Evolutionary conservation across 2,113 vertebrate species (phyloP), one percentile per base, ranked within the genome.

Genomic region (Psilopogon haemacephalus): DNA sequence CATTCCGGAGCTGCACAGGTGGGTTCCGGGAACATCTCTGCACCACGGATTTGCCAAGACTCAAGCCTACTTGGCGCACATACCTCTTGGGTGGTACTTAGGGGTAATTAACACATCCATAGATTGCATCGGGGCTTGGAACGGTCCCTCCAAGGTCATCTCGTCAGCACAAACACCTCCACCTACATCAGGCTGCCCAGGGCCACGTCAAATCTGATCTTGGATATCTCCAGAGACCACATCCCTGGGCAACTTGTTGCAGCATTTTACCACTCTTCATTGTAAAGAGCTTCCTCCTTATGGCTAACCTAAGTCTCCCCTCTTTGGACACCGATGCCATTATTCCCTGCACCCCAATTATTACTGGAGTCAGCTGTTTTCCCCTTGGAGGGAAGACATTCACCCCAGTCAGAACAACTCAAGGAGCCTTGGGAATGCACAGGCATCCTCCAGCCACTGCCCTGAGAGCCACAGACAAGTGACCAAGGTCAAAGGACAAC

Each of bases 11-110:
- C 79, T 17, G n/a, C 27, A 2, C 7, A 55, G 35, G n/a, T 44
- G 75, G 58, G 63, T 69, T 82, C 0, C 0, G 48, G 72, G 32
- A 77, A 59, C 10, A 2, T 27, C 69, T 18, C 19, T 3, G 5
- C 26, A 1, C 48, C 3, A 1, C 0, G 19, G 5, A 6, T 0
- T 2, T 70, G 35, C 84, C 65, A 44, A 4, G 86, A 2, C 59
- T 11, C 19, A 2, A 11, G 32, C 9, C 33, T 69, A 63, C 84
- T 20, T 6, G 3, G 27, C 0, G 14, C 37, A 58, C 59, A 2
- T 1, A 64, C 12, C 26, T 14, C 68, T 4, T 27, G 55, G 46
- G 52, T 8, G 62, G 8, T 12, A 20, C 1, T 0, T 8, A 6
- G 23, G 23, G 6, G 13, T 44, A 71, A 80, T 80, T 16, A 52